Percentiles rank a stretch among this genome's conserved stretches.
These are phyloP conservation scores for Pteropus rufus DNA, from an alignment of 2,797 vertebrate species.

Conservation along the genomic window DNA sequence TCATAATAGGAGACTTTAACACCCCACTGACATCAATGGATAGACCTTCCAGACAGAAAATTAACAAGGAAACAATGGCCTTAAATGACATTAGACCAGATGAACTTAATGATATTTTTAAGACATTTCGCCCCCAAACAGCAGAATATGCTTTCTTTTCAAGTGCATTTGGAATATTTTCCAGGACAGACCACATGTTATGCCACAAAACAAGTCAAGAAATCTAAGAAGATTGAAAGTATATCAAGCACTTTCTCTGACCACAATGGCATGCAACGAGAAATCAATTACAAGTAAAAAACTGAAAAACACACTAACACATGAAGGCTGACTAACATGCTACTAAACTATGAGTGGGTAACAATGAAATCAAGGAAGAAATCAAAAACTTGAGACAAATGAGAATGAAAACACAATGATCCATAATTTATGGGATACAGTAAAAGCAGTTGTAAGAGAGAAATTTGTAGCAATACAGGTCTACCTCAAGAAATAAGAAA, in stretches of 20 bases:
- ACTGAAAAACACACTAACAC: background rate
- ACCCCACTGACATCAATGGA: background rate
- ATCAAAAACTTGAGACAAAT: background rate
- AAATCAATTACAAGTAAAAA: background rate
- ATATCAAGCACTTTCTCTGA: background rate
- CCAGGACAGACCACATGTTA: too few relatives aligned
- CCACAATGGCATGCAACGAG: background rate
- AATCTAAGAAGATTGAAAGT: background rate
- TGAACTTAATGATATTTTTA: too few relatives aligned
- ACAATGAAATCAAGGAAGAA: too few relatives aligned
- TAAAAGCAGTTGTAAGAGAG: background rate
- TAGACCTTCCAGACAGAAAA: background rate
- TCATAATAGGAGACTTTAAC: background rate
- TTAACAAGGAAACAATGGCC: background rate
- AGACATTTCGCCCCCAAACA: too few relatives aligned
- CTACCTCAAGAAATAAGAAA: too few relatives aligned
- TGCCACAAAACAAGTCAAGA: background rate
- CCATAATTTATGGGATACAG: background rate
- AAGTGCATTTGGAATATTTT: too few relatives aligned
- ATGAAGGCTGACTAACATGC: background rate
- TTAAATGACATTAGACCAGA: background rate
- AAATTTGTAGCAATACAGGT: too few relatives aligned
- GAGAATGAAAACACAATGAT: background rate
- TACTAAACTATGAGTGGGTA: background rate
- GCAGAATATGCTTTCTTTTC: too few relatives aligned